These are phyloP conservation scores for Poecilia velifera DNA, from an alignment of 2,797 vertebrate genomes.

Conservation along the genomic window DNA sequence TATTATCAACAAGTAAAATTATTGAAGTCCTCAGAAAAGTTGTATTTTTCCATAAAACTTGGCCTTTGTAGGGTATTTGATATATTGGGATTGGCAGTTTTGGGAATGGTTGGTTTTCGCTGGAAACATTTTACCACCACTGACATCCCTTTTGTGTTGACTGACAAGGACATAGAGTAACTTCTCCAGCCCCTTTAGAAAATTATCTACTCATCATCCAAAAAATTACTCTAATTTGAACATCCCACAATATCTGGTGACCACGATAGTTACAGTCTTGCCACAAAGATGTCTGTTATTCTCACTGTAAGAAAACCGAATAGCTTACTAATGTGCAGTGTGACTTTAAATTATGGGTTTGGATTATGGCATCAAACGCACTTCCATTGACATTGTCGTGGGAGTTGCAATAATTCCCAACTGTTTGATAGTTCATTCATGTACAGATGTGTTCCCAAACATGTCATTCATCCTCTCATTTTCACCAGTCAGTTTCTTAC, in stretches of 20 bases:
- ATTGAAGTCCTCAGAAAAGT: constrained; percentile 32
- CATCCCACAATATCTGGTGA: constrained; percentile 59
- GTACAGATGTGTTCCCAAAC: not conserved
- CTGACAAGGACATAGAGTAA: constrained; percentile 56
- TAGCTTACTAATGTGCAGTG: constrained; percentile 50
- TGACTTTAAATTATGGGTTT: constrained; percentile 57
- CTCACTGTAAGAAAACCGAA: constrained; percentile 53
- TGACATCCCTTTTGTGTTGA: constrained; percentile 59
- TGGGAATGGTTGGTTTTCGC: constrained; percentile 42
- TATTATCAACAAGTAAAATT: not conserved
- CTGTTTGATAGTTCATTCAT: constrained; percentile 40
- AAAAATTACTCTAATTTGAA: constrained; percentile 29
- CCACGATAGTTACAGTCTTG: constrained; percentile 41
- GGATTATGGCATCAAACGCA: constrained; percentile 43
- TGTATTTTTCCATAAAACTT: constrained; percentile 43
- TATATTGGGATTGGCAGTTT: constrained; percentile 59
- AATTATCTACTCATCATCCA: constrained; percentile 30
- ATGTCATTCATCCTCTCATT: not conserved
- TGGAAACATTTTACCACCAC: constrained; percentile 65
- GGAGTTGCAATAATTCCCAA: constrained; percentile 17
- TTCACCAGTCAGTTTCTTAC: not conserved
- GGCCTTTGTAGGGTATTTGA: constrained; percentile 51
- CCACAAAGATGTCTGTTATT: constrained; percentile 58
- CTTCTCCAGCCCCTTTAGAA: constrained; percentile 34
- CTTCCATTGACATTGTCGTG: constrained; percentile 37